A percentile compares a stretch with the other conserved stretches of the same genome.
These are phyloP conservation scores for Haliaeetus leucogaster DNA, from an alignment of 2,113 vertebrate species.

Conservation along the genomic window DNA sequence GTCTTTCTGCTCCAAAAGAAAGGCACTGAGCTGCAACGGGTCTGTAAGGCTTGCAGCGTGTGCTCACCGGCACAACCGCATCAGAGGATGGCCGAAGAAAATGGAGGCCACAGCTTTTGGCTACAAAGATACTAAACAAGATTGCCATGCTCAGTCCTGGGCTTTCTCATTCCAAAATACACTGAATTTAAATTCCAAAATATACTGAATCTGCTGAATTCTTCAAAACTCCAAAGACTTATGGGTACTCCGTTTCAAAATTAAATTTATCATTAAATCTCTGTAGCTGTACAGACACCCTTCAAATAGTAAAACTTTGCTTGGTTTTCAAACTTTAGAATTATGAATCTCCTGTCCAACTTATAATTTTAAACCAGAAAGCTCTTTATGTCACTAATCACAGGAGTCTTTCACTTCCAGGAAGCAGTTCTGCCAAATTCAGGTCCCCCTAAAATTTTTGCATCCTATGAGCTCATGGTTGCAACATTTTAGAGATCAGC, in stretches of 20 bases:
- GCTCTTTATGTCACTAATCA: background rate
- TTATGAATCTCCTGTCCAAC: background rate
- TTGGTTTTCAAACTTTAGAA: background rate
- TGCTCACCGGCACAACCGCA: background rate
- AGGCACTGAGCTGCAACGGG: background rate
- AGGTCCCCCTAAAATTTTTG: background rate
- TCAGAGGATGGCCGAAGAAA: accelerated
- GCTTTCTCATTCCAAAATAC: background rate
- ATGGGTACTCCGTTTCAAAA: background rate
- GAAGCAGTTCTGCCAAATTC: background rate
- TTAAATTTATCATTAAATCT: background rate
- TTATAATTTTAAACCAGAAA: background rate
- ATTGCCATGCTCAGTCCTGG: accelerated
- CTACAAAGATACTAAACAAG: background rate
- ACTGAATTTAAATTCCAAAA: background rate
- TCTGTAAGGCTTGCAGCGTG: background rate
- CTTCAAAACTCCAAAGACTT: background rate
- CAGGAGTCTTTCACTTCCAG: background rate
- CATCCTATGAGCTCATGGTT: background rate
- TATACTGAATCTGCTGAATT: background rate
- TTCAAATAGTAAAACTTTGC: background rate
- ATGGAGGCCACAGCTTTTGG: background rate
- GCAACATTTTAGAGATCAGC: background rate
- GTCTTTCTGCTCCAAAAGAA: background rate
- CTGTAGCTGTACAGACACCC: background rate